Base-by-base conservation (phyloP, 1,140 invertebrate genomes). In the Drosophila aff. region DNA sequence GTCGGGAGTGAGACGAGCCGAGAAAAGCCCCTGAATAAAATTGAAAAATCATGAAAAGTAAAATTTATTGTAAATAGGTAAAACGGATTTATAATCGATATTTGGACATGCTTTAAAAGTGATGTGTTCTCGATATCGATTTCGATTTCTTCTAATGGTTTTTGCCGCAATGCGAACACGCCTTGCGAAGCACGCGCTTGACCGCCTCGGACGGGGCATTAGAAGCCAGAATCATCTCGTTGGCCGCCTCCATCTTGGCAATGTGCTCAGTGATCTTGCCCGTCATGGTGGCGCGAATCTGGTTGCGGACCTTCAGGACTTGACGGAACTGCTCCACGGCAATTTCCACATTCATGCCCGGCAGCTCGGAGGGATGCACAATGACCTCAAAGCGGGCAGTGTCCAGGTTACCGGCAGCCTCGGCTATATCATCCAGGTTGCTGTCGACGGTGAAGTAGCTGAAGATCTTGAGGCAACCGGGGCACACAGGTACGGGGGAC, bases 11-110 rank as follows among this genome's bases (percentile, higher is more conserved):
- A 21, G 43, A 18, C 44, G 64, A 67, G 41, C 38, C 47, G 26
- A 65, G 40, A 64, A 44, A 52, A 62, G 33, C 21, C 47, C 62
- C 67, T 28, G 31, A 71, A 71, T 71, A 74, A 75, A 75, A 75
- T 72, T 53, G 33, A 53, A 26, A 72, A 61, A 44, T 21, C 23
- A 52, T 49, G 44, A 47, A 46, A 74, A 31, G n/a, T 16, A 18
- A 4, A 4, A 43, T 43, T 28, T 43, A 16, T 64, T 38, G 3
- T 15, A 15, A 15, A 21, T n/a, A 15, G 4, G 16, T 33, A 41
- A 33, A 47, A 18, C 21, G 16, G 5, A 36, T 28, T 9, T 31
- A 4, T 31, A 40, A 33, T 63, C 3, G 9, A 9, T 23, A 11
- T 7, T 4, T 9, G 41, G 41, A 10, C 10, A 44, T 18, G 9